These are phyloP conservation scores for Oreochromis mossambicus DNA, from an alignment of 2,797 vertebrate genomes.

Conservation along the genomic window DNA sequence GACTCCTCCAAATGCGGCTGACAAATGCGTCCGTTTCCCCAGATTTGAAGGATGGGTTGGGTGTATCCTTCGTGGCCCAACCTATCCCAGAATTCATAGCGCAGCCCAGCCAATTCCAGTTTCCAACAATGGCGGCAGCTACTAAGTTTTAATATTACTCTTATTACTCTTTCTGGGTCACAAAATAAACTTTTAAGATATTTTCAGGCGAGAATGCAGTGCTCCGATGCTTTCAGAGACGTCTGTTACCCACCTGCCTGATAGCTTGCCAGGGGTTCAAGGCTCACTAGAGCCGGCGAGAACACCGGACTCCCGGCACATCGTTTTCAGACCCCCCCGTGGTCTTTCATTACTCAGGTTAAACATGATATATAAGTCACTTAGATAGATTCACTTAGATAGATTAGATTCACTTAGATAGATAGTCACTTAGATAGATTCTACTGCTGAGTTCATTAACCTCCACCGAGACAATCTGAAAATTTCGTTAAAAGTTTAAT, in stretches of 20 bases:
- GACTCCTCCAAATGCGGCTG: not conserved
- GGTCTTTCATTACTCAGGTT: not conserved
- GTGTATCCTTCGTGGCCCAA: not conserved
- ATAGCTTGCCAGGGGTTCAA: not conserved
- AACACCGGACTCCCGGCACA: not conserved
- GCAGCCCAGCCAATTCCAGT: not conserved
- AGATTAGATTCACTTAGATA: too few relatives aligned
- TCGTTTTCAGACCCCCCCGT: not conserved
- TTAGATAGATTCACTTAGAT: not conserved
- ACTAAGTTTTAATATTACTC: not conserved
- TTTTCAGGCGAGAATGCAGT: not conserved
- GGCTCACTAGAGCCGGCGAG: not conserved
- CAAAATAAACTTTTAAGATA: not conserved
- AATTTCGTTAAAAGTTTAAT: not conserved
- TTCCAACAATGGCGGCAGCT: fast-evolving
- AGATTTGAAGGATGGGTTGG: fast-evolving
- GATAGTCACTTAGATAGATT: too few relatives aligned
- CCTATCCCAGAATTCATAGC: not conserved
- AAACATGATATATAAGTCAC: not conserved
- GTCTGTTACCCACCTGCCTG: fast-evolving
- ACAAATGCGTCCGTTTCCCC: not conserved
- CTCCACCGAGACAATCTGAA: not conserved
- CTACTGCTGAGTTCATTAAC: not conserved
- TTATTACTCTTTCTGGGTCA: not conserved
- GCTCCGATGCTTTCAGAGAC: not conserved